Base-by-base conservation (phyloP, 2,888 invertebrate species). In the Campopleginae sp. region DNA sequence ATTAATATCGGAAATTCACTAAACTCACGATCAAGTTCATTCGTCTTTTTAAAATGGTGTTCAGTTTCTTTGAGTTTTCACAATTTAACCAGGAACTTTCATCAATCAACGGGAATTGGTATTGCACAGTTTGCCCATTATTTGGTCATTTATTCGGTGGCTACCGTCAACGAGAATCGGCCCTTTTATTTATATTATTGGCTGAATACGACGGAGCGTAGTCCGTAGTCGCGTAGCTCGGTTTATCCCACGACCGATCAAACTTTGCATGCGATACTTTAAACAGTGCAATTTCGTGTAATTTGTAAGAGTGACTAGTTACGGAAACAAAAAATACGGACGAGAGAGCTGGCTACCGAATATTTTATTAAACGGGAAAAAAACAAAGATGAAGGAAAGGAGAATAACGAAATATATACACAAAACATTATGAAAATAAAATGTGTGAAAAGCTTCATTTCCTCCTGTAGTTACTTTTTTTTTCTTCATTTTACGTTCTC, bases 281-380 rank as follows among this genome's bases (percentile, higher is more conserved):
- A 77, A 85, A 79, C 80, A 74, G 76, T 85, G 84, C 82, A 83
- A 86, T 84, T 80, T 72, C 81, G 74, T 80, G 68, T 80, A 68
- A 80, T 75, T 72, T 81, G 5, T 77, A 80, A 85, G 75, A 83
- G 81, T 65, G 42, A 44, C 44, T 51, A 71, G 79, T 76, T 10
- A 23, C 77, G 66, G 14, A 63, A 66, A 42, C 23, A 17, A 58
- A 31, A 46, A n/a, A n/a, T n/a, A 48, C 23, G 12, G 31, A 51
- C 17, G 8, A 54, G 17, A 46, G 31, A 61, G 38, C 54, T 42
- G 80, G 68, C 81, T 78, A 82, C 63, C 82, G 82, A 82, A 84
- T 88, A 88, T 87, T 88, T 88, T 88, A 87, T 82, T 85, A 80
- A 88, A 86, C 87, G 77, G 76, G 54, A 85, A 63, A 80, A 74